Base-by-base conservation (phyloP, 1,140 invertebrate genomes). In the Galleria mellonella region DNA sequence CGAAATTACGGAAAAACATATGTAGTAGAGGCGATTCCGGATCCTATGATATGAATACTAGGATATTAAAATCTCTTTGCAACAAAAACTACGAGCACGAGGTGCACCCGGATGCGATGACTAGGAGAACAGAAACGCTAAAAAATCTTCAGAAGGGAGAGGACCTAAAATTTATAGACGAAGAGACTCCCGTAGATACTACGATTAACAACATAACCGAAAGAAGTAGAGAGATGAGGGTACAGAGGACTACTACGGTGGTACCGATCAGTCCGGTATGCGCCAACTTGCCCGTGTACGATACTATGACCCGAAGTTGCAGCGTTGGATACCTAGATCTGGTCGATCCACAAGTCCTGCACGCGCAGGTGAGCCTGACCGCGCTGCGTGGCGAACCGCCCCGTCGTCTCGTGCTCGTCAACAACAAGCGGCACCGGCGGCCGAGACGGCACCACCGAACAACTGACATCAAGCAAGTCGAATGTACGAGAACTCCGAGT, bases 321-420 rank as follows among this genome's bases (percentile, higher is more conserved):
- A 95, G 93, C 68, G 94, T 95, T 1, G 94, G 94, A 0, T 95
- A 95, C 61, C 83, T 96, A 43, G 94, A 95, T 57, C 87, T 93
- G 32, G 92, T 95, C 0, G 93, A 94, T 56, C 89, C 90, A 0
- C 90, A 91, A 47, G 87, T 92, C 48, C 88, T 92, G 2, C 91
- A 92, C 9, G 91, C 91, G 12, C 92, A 93, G 47, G 90, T 93
- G n/a, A 91, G 92, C 1, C 44, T 93, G 9, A 88, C 89, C 0
- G 90, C 92, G 57, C 69, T 94, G 7, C 86, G 92, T 1, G 92
- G 91, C 51, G 92, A 94, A 46, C 90, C 91, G 0, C 92, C 93
- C 0, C 93, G 94, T 37, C 87, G 94, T 8, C 77, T 95, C 0
- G 89, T 94, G 5, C 73, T 94, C 17, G 92, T 94, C 0, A 92